Evolutionary conservation across 2,888 invertebrate genomes (phyloP), one percentile per base, ranked within the genome.

Genomic region (Drosophila maculinotata): DNA sequence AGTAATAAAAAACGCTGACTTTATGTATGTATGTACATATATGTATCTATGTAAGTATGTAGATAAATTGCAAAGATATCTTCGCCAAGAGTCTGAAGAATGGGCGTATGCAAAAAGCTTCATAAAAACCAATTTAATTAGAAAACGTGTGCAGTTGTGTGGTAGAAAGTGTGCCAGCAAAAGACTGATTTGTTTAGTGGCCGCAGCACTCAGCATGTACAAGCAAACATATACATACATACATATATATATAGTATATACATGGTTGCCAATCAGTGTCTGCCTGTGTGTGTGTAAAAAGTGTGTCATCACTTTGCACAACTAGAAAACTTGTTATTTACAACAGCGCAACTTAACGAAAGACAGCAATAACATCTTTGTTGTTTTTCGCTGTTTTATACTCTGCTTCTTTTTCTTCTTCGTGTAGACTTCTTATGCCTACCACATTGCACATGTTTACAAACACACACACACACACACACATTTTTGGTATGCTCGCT

Each of bases 251-350:
- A 12, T 36, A 25, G 14, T 48, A 35, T 30, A 10, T 56, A 49
- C 12, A 51, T 35, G 36, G 47, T 49, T 59, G 59, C 51, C 66
- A 67, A 36, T 67, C 44, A 39, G 45, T 47, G 9, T 60, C 10
- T 62, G 14, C 52, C 3, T 56, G 5, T 48, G 47, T 58, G 49
- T 74, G 35, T 66, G 66, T 47, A 42, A 74, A 70, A 81, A 79
- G 79, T 81, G 83, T 81, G 81, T 81, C 81, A 81, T 87, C 83
- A 84, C 64, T 76, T 82, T 66, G 73, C 51, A 66, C 80, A 80
- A 60, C 77, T 80, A 75, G 76, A 75, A 78, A 79, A 79, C 85
- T 79, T 81, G 85, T 81, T 81, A 87, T 81, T 71, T 81, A 71
- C 75, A 59, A 67, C 41, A 58, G 48, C 31, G 12, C 51, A 57